Conservation (phyloP, 2,113 vertebrate genomes). For the Anguilla japonica region DNA sequence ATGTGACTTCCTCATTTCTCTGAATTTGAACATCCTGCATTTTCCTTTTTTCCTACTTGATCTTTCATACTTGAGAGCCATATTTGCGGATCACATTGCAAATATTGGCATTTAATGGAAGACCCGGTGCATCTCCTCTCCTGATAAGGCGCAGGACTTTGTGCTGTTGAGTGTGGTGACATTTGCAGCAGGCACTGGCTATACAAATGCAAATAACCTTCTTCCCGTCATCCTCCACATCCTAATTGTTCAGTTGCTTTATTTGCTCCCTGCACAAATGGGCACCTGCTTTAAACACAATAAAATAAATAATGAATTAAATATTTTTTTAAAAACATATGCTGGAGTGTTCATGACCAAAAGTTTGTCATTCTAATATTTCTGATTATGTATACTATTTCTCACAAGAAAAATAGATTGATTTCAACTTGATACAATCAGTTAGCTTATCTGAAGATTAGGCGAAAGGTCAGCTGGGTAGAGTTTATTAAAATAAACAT, state of each 20-base stretch:
- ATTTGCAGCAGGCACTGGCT: conserved; percentile 41
- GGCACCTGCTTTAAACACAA: conserved; percentile 33
- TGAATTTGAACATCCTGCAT: not conserved
- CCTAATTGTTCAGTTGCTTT: conserved; percentile 53
- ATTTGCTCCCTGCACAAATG: conserved; percentile 40
- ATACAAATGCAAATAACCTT: conserved; percentile 55
- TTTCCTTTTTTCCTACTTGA: not conserved
- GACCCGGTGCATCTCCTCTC: conserved; percentile 17
- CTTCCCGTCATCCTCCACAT: conserved; percentile 47
- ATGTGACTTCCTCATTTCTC: not conserved
- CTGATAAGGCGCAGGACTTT: conserved; percentile 35
- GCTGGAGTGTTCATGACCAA: conserved; percentile 33
- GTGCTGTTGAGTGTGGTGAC: conserved; percentile 24
- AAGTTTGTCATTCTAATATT: conserved; percentile 39
- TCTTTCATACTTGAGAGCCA: conserved; percentile 27
- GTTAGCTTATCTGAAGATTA: conserved; percentile 36
- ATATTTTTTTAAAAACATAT: conserved; percentile 23
- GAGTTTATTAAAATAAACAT: not conserved
- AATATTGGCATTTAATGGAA: conserved; percentile 36
- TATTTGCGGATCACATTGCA: conserved; percentile 41
- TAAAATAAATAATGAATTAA: not conserved
- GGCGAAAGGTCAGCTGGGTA: conserved; percentile 24
- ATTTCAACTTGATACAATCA: conserved; percentile 15
- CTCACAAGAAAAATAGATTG: conserved; percentile 34
- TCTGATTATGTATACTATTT: not conserved